Conservation (phyloP, 2,113 vertebrate species). For the Melospiza georgiana region DNA sequence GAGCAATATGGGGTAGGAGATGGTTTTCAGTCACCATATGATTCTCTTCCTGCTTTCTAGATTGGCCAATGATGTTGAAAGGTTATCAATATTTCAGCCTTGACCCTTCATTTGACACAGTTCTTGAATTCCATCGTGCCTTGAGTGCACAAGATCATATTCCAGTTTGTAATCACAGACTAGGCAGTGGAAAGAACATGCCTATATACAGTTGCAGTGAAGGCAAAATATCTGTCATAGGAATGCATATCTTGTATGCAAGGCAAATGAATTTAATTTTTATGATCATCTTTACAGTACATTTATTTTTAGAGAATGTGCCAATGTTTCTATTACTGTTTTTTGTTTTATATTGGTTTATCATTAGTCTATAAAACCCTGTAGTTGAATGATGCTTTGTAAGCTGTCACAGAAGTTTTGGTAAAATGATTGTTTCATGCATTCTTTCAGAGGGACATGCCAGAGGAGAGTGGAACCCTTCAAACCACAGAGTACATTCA, state of each 20-base stretch:
- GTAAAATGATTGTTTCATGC: background rate
- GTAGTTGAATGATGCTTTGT: background rate
- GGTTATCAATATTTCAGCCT: constrained; percentile 18
- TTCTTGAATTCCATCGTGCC: constrained; percentile 10
- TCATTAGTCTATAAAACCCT: background rate
- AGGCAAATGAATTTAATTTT: background rate
- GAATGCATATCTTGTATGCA: background rate
- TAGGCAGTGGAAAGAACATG: constrained; percentile 6
- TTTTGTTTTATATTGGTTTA: background rate
- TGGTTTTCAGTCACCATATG: background rate
- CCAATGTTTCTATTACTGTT: background rate
- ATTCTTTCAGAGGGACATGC: background rate
- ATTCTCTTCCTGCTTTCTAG: background rate
- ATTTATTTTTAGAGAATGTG: background rate
- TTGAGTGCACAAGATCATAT: background rate
- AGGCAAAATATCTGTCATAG: background rate
- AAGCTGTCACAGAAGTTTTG: background rate
- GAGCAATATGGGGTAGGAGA: background rate
- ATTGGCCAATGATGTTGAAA: background rate
- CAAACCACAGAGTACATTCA: background rate
- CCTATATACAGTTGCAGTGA: background rate
- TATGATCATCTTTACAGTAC: background rate
- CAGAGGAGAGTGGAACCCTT: background rate
- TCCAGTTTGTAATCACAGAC: constrained; percentile 25
- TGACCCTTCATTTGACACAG: constrained; percentile 7